Base-by-base conservation (phyloP, 2,113 vertebrate genomes). In the Oncorhynchus clarkii region DNA sequence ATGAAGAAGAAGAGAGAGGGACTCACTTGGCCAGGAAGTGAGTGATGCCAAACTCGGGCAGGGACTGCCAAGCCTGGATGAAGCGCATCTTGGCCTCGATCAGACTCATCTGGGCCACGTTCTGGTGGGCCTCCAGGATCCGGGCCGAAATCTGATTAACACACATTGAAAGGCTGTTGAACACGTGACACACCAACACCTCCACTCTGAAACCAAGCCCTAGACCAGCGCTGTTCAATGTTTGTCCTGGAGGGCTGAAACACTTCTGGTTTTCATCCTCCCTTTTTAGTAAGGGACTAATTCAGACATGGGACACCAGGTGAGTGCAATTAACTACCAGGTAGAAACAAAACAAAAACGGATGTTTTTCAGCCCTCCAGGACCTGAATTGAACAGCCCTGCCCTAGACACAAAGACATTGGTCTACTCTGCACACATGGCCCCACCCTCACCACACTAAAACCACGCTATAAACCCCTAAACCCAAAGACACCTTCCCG, bases 51-150 rank as follows among this genome's bases (percentile, higher is more conserved):
- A 99, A 99, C 86, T 99, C 98, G 0, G 98, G 98, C 78, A 99
- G 91, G 0, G 98, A 99, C 89, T 99, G 98, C 98, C 98, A 99
- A 0, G 98, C 98, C 84, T 99, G 97, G 48, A 99, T 98, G 71
- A 98, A 99, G 48, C 97, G 91, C 97, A 99, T 97, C 92, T 99
- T 99, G 75, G 98, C 97, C 89, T 99, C 97, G 49, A 99, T 99
- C 24, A 99, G 95, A 85, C 98, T 99, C 98, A 99, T 99, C 89
- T 99, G 97, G 48, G 97, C 96, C 45, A 99, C 97, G 20, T 99
- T 99, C 91, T 99, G 98, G 87, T 99, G 98, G 84, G 97, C 97
- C 84, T 99, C 98, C 78, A 99, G 92, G 82, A 99, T 99, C 82
- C 98, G 93, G 1, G 96, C 95, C 0, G 97, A 96, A 89, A 99